Base-by-base conservation (phyloP, 2,888 invertebrate species). In the Cephus pulcher region DNA sequence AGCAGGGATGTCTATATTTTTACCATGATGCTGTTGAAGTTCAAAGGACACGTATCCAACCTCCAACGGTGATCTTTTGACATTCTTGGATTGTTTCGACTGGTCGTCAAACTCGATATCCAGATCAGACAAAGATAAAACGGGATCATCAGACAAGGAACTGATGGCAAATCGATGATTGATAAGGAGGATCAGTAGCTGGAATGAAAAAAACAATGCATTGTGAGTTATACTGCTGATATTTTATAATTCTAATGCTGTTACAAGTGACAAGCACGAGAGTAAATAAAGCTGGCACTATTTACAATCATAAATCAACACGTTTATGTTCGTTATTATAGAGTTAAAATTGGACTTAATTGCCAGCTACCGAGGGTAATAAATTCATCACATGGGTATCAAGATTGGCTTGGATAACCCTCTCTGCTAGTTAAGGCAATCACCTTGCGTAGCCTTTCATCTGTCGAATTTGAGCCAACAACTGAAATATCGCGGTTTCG, bases 11-110 rank as follows among this genome's bases (percentile, higher is more conserved):
- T 68, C 56, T 68, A 73, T 75, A 32, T 76, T 75, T 34, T 70
- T 70, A 34, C 76, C 33, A 34, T 68, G 73, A 30, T 40, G 70
- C 9, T 34, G 78, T 12, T 78, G 71, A n/a, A 76, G 73, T 34
- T 78, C 75, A 68, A 78, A 78, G 12, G 78, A 73, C 32, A 78
- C 78, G 75, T 71, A 76, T 11, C 78, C 78, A 30, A 78, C 37
- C 69, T 78, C 78, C 33, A 78, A 40, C 12, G 78, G 78, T 12
- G 78, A 78, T 15, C 78, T 75, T 76, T 78, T 78, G 34, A 35
- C 71, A 73, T 78, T 78, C 11, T 34, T 70, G 4, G 78, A 78
- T 32, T 71, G 32, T 71, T 76, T 76, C n/a, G n/a, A 68, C 12
- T 68, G 75, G 35, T 75, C 71, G 15, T 70, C 75, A 9, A 23